A percentile compares a stretch with the other conserved stretches of the same genome.
Conservation (phyloP, 2,797 vertebrate genomes). For the Phrynocephalus vlangalii region DNA sequence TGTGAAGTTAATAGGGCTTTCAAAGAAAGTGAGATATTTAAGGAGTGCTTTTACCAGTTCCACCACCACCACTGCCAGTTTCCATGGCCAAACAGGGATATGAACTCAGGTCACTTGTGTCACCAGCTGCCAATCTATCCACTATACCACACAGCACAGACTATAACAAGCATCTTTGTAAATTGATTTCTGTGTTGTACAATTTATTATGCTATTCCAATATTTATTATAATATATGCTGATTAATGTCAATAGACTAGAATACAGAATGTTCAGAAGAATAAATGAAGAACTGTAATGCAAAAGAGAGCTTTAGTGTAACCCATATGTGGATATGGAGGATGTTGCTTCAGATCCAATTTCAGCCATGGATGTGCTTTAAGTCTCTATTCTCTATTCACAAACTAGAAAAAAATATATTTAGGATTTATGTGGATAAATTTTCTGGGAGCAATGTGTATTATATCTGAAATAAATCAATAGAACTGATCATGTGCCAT, state of each 20-base stretch:
- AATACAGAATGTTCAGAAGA: not conserved
- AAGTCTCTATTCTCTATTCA: not conserved
- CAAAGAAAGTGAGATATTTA: no score
- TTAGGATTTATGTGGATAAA: slow-evolving; percentile 9
- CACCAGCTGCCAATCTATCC: no score
- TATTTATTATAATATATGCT: not conserved
- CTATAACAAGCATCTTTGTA: not conserved
- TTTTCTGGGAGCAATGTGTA: not conserved
- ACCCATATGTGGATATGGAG: not conserved
- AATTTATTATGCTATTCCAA: not conserved
- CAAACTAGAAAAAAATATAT: slow-evolving; percentile 13
- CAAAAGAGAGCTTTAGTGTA: slow-evolving; percentile 1
- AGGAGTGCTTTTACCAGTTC: no score
- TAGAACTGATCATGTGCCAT: not conserved
- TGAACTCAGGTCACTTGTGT: no score
- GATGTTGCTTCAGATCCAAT: not conserved
- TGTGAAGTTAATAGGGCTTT: no score
- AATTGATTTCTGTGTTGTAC: not conserved
- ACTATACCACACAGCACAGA: no score
- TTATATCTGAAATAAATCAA: slow-evolving; percentile 10
- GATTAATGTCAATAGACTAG: not conserved
- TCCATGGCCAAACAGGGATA: no score
- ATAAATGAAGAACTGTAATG: not conserved
- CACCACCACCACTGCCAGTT: no score
- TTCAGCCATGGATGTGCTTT: slow-evolving; percentile 9